Percentiles rank a stretch among this genome's conserved stretches.
phyloP scores from a whole-genome alignment of 2,113 vertebrate genomes.

The Telmatochromis sp. region DNA sequence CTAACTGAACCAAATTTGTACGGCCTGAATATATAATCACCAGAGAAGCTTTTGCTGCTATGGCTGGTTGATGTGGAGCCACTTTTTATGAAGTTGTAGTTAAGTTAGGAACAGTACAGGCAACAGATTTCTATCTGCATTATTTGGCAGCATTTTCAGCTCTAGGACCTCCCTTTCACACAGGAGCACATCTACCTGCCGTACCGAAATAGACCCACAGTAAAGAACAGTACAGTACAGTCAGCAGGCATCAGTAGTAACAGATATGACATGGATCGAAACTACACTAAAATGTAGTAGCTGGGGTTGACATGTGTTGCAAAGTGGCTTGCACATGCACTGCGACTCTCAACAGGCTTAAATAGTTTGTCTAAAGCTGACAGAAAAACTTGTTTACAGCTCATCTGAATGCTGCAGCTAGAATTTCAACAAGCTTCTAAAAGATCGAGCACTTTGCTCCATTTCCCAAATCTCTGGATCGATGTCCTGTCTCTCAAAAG shows the following conservation, averaged over 20 bases:
- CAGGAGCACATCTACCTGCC: background rate
- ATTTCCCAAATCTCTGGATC: background rate
- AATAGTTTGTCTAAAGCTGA: background rate
- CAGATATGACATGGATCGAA: background rate
- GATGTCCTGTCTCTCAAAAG: background rate
- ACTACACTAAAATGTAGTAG: background rate
- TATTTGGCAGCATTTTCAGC: background rate
- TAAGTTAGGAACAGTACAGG: background rate
- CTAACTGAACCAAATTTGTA: background rate
- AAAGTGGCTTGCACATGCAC: background rate
- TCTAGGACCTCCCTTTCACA: background rate
- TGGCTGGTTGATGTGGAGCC: background rate
- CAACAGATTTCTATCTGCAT: background rate
- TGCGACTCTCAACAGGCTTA: accelerated
- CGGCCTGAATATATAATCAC: background rate
- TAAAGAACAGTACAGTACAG: background rate
- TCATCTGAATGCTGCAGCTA: background rate
- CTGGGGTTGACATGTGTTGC: background rate
- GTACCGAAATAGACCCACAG: background rate
- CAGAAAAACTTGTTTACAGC: background rate
- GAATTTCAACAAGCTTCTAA: background rate
- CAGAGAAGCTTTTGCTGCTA: accelerated
- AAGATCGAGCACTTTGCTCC: background rate
- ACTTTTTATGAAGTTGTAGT: background rate
- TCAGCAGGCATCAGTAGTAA: background rate